A percentile compares a stretch with the other conserved stretches of the same genome.
Evolutionary conservation across 2,888 invertebrate genomes (phyloP).

Genomic region (Stegophylla sp.): DNA sequence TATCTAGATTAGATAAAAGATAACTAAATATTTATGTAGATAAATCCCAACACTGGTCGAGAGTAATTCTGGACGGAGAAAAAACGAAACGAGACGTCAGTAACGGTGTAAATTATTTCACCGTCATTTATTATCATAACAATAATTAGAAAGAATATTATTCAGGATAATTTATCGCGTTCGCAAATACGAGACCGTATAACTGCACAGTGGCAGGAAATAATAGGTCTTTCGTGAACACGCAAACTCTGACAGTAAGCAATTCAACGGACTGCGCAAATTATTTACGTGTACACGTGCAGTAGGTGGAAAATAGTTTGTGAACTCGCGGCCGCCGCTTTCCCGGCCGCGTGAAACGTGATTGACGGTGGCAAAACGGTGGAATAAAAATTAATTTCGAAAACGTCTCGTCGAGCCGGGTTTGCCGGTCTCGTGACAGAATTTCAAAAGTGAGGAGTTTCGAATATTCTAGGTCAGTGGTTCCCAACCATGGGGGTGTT

Average conservation of each 20-base stretch:
- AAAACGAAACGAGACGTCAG: too few species aligned
- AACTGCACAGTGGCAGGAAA: background rate
- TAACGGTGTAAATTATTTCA: too few species aligned
- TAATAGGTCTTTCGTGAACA: slow-evolving; percentile 8
- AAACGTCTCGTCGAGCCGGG: background rate
- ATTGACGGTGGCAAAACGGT: background rate
- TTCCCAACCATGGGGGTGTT: too few species aligned
- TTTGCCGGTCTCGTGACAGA: background rate
- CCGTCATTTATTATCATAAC: too few species aligned
- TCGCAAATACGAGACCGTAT: background rate
- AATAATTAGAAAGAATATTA: background rate
- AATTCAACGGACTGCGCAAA: background rate
- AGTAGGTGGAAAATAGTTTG: slow-evolving; percentile 23
- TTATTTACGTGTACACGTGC: background rate
- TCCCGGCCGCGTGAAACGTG: background rate
- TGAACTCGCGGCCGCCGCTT: background rate
- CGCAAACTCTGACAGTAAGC: background rate
- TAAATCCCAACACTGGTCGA: too few species aligned
- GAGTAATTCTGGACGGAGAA: too few species aligned
- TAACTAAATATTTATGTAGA: too few species aligned
- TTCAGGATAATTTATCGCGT: background rate
- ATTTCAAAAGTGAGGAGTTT: background rate
- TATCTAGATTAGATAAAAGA: too few species aligned
- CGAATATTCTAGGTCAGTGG: background rate
- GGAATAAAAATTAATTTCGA: background rate